Conservation (phyloP, 2,888 invertebrate genomes). For the Prosapia bicincta region DNA sequence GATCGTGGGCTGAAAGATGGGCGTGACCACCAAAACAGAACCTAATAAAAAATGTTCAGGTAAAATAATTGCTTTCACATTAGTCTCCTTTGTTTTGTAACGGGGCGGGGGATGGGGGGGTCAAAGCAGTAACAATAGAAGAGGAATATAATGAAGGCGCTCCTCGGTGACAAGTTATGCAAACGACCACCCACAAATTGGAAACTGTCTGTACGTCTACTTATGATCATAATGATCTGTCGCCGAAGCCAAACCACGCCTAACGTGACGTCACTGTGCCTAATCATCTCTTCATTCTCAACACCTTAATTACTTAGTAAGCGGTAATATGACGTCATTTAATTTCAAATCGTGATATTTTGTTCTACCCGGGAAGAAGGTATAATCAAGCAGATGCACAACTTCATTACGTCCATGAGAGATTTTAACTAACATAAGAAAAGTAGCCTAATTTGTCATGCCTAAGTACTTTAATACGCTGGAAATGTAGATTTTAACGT, state of each 20-base stretch:
- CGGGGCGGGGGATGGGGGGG: background rate
- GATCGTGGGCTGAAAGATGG: background rate
- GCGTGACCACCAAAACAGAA: background rate
- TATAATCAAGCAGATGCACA: background rate
- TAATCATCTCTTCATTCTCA: background rate
- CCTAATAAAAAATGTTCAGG: background rate
- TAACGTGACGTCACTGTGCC: background rate
- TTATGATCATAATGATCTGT: slow-evolving; percentile 2
- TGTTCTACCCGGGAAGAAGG: background rate
- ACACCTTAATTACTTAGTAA: background rate
- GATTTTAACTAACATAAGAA: background rate
- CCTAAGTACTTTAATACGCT: too few relatives aligned
- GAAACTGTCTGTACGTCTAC: background rate
- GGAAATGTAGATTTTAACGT: too few relatives aligned
- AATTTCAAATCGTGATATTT: background rate
- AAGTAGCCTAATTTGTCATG: background rate
- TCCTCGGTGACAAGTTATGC: background rate
- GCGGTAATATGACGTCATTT: background rate
- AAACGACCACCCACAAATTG: slow-evolving; percentile 2
- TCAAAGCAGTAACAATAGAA: background rate
- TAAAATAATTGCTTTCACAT: slow-evolving; percentile 2
- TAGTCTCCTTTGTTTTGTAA: slow-evolving; percentile 2
- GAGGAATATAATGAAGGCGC: background rate
- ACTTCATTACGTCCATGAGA: background rate
- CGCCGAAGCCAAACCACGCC: background rate